These are phyloP conservation scores for Physocephala rufipes DNA, from an alignment of 2,888 invertebrate genomes.

Conservation along the genomic window DNA sequence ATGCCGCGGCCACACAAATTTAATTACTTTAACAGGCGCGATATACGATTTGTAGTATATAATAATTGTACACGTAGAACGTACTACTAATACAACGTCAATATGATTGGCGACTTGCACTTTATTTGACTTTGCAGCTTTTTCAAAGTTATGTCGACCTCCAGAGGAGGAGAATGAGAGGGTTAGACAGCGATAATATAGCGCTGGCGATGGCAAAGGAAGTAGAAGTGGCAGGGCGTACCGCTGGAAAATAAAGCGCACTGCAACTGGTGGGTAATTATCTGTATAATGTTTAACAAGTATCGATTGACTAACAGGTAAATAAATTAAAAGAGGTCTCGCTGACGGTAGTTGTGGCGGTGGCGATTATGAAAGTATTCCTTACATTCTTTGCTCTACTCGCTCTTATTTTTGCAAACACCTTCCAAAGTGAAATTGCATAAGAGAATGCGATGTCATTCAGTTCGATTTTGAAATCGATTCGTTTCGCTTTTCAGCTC, in stretches of 20 bases:
- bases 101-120: neutral
- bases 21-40: conserved; percentile 1
- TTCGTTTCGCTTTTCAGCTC: neutral
- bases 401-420: neutral
- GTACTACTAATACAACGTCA: no score
- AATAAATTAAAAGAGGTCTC: neutral
- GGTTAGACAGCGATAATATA: no score
- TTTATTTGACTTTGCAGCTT: no score
- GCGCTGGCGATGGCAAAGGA: no score
- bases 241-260: no score
- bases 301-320: neutral
- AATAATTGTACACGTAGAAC: no score
- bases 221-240: no score
- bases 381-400: neutral
- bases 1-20: conserved; percentile 21
- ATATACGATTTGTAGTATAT: neutral
- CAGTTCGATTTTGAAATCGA: neutral
- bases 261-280: no score
- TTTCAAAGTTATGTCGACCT: no score
- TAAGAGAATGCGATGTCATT: neutral
- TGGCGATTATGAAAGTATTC: conserved; percentile 10
- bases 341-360: neutral
- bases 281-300: neutral
- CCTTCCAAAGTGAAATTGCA: no score
- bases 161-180: no score